phyloP scores from a whole-genome alignment of 2,888 invertebrate genomes.

The Leptopterna dolabrata region DNA sequence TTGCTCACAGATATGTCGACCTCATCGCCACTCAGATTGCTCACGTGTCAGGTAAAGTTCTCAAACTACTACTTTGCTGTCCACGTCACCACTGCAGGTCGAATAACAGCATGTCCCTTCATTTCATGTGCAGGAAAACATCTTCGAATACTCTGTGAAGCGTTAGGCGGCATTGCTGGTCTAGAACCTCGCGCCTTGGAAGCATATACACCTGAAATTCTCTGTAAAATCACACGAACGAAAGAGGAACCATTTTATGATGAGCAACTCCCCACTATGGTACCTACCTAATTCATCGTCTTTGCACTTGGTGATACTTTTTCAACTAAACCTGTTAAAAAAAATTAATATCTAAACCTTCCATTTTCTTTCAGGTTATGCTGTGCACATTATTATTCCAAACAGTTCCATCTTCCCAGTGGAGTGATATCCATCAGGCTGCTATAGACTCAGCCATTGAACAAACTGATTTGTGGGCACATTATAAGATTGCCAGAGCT shows the following conservation, averaged over 20 bases:
- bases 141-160: slow-evolving; percentile 73
- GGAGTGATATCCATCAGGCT: slow-evolving; percentile 73
- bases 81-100: background rate
- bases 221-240: slow-evolving; percentile 68
- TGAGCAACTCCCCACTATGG: slow-evolving; percentile 64
- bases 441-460: slow-evolving; percentile 70
- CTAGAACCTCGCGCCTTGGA: slow-evolving; percentile 72
- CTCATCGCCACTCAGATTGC: slow-evolving; percentile 69
- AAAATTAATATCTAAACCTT: background rate
- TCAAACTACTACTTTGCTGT: background rate
- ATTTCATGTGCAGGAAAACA: slow-evolving; percentile 22
- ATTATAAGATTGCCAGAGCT: slow-evolving; percentile 87
- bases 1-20: slow-evolving; percentile 76
- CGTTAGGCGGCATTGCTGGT: slow-evolving; percentile 80
- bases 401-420: slow-evolving; percentile 78
- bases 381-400: slow-evolving; percentile 87
- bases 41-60: slow-evolving; percentile 50
- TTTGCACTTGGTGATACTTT: background rate
- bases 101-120: too few species aligned
- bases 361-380: slow-evolving; percentile 70
- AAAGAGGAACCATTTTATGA: slow-evolving; percentile 58
- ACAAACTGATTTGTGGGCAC: slow-evolving; percentile 73
- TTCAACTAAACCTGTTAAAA: background rate
- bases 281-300: background rate
- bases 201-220: slow-evolving; percentile 71